Evolutionary conservation across 2,113 vertebrate species (phyloP), one percentile per base, ranked within the genome.

Genomic region (Crotalus horridus): DNA sequence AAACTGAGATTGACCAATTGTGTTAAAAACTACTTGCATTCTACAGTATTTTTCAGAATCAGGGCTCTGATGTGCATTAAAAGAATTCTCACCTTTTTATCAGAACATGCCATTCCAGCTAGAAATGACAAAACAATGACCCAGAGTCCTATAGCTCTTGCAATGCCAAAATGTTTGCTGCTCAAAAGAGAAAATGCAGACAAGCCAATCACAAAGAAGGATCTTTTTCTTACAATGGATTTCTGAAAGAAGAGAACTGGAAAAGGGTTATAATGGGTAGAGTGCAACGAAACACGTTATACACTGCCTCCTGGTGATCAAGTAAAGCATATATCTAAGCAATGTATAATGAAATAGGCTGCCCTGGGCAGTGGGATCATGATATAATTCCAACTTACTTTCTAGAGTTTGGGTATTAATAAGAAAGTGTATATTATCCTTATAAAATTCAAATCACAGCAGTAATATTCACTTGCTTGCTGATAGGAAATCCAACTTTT

Each of bases 101-200:
- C 86, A n/a, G 95, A 96, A 99, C 99, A 99, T 94, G 97, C 97
- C 81, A 98, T 94, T 74, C 98, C 98, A 5, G 98, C 98, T 24
- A 99, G 94, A 95, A 99, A 99, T 89, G 99, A 97, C 94, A 99
- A 97, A 17, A 99, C 98, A 94, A 99, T 92, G 0, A 98, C 98
- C 74, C 98, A 98, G 55, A 99, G 97, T 5, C 99, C 95, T 64
- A 99, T 99, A 0, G 99, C 98, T 4, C 99, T 99, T 0, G 99
- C 96, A 89, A 98, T 98, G 1, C 98, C 98, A 0, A 98, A 96
- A 0, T 97, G 91, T 11, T 97, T 46, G 90, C 98, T 98, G 93
- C 93, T 94, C 96, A 99, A 99, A 90, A 99, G 97, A 0, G 98
- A 98, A 48, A 99, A 98, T 61, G 98, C 94, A 6, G 98, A 97